Percentiles rank a stretch among this genome's conserved stretches.
Conservation (phyloP, 2,797 vertebrate species). For the Acipenser ruthenus region DNA sequence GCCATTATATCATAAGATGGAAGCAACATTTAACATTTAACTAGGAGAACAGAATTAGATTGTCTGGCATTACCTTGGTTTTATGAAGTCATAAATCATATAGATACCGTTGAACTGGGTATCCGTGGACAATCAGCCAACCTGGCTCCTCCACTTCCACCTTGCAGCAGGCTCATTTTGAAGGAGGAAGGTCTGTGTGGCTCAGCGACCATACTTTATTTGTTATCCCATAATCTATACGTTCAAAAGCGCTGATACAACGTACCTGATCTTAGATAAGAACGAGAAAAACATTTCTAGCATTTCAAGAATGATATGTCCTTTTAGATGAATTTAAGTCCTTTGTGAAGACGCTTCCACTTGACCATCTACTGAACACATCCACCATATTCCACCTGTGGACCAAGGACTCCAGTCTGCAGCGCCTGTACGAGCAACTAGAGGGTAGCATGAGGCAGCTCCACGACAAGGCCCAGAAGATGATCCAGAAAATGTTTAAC, state of each 20-base stretch:
- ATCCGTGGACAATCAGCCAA: too few relatives aligned
- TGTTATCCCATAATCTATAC: background rate
- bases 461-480: constrained; percentile 55
- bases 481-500: constrained; percentile 62
- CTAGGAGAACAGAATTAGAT: too few relatives aligned
- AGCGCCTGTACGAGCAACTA: constrained; percentile 63
- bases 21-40: too few relatives aligned
- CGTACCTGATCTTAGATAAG: background rate
- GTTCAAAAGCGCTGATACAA: background rate
- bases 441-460: constrained; percentile 54
- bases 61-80: too few relatives aligned
- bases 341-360: constrained; percentile 56
- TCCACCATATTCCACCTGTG: constrained; percentile 64
- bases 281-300: background rate
- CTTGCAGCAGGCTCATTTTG: too few relatives aligned
- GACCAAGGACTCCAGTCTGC: constrained; percentile 50
- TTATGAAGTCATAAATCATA: too few relatives aligned
- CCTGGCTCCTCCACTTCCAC: too few relatives aligned
- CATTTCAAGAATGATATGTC: background rate
- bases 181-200: background rate
- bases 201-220: background rate
- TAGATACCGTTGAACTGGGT: too few relatives aligned
- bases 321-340: constrained; percentile 58
- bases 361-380: constrained; percentile 58
- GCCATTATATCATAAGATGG: too few relatives aligned